These are phyloP conservation scores for Platysternon megacephalum DNA, from an alignment of 2,113 vertebrate species.

Conservation along the genomic window DNA sequence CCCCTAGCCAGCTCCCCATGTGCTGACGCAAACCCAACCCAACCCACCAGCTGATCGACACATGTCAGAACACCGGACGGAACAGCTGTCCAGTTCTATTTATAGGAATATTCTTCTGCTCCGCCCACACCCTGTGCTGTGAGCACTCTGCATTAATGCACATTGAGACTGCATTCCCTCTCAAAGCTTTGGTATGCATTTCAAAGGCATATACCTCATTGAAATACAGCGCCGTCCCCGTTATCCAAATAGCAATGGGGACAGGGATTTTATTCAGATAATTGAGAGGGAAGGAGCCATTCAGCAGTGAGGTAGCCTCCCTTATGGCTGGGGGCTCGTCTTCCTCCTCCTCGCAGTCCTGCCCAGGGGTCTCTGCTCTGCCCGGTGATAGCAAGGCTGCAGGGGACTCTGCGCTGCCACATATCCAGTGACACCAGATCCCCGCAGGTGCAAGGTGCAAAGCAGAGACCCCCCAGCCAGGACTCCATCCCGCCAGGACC, in stretches of 20 bases:
- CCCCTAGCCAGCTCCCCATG: not conserved
- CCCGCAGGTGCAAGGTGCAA: not conserved
- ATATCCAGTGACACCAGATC: not conserved
- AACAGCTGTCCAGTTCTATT: slow-evolving; percentile 36
- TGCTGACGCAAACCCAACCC: slow-evolving; percentile 31
- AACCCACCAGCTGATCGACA: not conserved
- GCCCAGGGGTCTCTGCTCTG: not conserved
- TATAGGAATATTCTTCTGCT: slow-evolving; percentile 33
- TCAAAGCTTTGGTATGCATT: slow-evolving; percentile 55
- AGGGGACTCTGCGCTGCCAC: not conserved
- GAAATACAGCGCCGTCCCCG: slow-evolving; percentile 5
- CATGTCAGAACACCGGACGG: slow-evolving; percentile 32
- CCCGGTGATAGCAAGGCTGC: not conserved
- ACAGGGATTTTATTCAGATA: not conserved
- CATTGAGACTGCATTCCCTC: slow-evolving; percentile 40
- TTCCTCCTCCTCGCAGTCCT: not conserved
- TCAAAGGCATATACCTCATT: not conserved
- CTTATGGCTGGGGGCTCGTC: not conserved
- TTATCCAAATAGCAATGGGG: not conserved
- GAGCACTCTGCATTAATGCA: slow-evolving; percentile 56
- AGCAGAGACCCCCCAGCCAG: not conserved
- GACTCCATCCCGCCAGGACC: not conserved
- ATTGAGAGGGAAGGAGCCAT: not conserved
- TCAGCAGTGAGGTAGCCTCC: not conserved
- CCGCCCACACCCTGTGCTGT: slow-evolving; percentile 19